A percentile compares a stretch with the other conserved stretches of the same genome.
phyloP scores from a whole-genome alignment of 1,140 invertebrate species.

The Cephus cinctus region DNA sequence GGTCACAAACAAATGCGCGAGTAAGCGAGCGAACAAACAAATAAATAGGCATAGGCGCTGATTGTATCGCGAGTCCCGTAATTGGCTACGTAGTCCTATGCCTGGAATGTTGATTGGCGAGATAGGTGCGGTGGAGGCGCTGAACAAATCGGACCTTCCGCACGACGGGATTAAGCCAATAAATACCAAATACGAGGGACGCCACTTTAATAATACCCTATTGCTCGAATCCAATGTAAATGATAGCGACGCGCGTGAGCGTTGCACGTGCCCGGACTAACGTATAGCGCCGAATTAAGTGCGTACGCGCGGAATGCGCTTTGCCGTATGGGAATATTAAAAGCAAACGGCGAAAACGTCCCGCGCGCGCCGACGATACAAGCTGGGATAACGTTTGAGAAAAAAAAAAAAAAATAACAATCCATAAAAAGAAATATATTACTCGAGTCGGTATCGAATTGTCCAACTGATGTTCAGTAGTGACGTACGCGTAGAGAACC shows the following conservation, averaged over 20 bases:
- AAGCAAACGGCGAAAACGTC: slow-evolving; percentile 8
- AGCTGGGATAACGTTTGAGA: neutral
- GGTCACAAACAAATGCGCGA: slow-evolving; percentile 6
- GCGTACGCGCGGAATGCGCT: slow-evolving; percentile 2
- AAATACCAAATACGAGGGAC: slow-evolving; percentile 25
- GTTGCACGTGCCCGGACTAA: too few relatives aligned
- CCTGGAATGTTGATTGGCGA: slow-evolving; percentile 46
- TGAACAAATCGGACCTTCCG: slow-evolving; percentile 30
- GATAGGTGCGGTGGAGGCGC: slow-evolving; percentile 28
- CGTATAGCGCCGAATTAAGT: too few relatives aligned
- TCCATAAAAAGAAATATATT: neutral
- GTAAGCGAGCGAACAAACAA: slow-evolving; percentile 16
- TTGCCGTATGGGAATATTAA: slow-evolving; percentile 9
- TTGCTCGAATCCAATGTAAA: too few relatives aligned
- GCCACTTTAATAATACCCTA: slow-evolving; percentile 18
- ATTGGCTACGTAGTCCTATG: slow-evolving; percentile 40
- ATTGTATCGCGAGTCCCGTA: slow-evolving; percentile 40
- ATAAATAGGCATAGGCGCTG: slow-evolving; percentile 34
- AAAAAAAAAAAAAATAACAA: neutral
- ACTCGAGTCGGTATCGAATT: too few relatives aligned
- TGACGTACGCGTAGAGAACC: too few relatives aligned
- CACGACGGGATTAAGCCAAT: slow-evolving; percentile 28
- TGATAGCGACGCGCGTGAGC: too few relatives aligned
- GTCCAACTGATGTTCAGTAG: too few relatives aligned
- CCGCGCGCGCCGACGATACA: slow-evolving; percentile 12